Evolutionary conservation across 2,888 invertebrate species (phyloP).

Genomic region (Amblyjoppa fuscipennis): DNA sequence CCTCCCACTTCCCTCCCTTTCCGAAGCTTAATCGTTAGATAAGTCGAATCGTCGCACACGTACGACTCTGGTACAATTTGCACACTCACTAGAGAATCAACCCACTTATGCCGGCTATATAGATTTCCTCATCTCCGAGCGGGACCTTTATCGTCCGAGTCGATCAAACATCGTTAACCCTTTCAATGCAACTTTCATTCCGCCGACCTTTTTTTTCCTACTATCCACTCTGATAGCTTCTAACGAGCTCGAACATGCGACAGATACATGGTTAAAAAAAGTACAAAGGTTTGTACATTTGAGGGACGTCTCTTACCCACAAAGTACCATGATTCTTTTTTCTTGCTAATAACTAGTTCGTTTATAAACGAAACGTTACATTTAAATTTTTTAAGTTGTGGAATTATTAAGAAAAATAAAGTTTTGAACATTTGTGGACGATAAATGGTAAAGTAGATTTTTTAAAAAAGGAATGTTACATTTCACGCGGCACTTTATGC

Average conservation of each 20-base stretch:
- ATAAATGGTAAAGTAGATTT: no score
- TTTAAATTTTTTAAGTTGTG: no score
- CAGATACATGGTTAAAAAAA: neutral
- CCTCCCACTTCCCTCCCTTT: slow-evolving; percentile 16
- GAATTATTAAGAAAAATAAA: no score
- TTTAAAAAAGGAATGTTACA: no score
- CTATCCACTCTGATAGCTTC: neutral
- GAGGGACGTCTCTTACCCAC: no score
- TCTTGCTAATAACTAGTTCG: no score
- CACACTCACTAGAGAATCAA: slow-evolving; percentile 53
- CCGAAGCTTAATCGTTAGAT: slow-evolving; percentile 61
- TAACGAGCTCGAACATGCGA: neutral
- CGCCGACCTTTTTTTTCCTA: neutral
- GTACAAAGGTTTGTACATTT: neutral
- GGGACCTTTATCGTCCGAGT: slow-evolving; percentile 6
- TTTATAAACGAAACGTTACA: no score
- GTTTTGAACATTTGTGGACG: no score
- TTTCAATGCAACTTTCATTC: slow-evolving; percentile 3
- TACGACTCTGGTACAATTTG: slow-evolving; percentile 53
- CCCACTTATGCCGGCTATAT: neutral
- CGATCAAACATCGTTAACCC: slow-evolving; percentile 18
- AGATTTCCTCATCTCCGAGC: slow-evolving; percentile 22
- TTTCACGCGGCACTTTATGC: no score
- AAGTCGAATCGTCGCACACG: slow-evolving; percentile 61
- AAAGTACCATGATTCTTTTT: no score